A percentile compares a stretch with the other conserved stretches of the same genome.
Conservation (phyloP, 2,113 vertebrate species). For the Penelope pileata region DNA sequence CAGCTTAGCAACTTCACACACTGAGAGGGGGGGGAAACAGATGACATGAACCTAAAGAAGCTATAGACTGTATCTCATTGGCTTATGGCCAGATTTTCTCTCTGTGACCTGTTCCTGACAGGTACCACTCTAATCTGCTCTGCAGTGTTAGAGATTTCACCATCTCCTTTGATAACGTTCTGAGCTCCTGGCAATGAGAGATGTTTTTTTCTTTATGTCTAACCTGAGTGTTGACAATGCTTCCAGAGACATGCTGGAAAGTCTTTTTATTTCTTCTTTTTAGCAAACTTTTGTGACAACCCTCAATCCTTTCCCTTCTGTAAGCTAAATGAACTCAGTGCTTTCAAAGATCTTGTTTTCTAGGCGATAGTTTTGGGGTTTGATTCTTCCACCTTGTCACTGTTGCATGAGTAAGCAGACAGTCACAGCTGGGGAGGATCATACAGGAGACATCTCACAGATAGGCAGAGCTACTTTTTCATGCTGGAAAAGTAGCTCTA, state of each 20-base stretch:
- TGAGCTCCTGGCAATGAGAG: neutral
- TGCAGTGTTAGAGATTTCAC: neutral
- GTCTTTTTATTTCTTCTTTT: neutral
- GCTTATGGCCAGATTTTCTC: neutral
- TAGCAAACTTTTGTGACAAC: neutral
- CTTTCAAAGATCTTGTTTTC: neutral
- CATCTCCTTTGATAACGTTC: fast-evolving
- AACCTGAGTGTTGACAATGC: neutral
- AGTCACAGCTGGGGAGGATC: neutral
- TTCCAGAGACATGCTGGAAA: neutral
- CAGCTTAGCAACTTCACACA: neutral
- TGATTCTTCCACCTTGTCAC: neutral
- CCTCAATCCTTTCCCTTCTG: neutral
- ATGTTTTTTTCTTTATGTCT: neutral
- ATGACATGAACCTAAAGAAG: neutral
- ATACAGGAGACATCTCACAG: neutral
- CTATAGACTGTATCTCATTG: neutral
- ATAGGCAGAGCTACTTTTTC: too few relatives aligned
- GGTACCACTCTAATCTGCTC: neutral
- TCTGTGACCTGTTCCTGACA: neutral
- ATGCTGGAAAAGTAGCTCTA: neutral
- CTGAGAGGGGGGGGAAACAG: neutral
- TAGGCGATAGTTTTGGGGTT: neutral
- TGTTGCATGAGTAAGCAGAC: neutral
- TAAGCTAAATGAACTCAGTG: neutral